phyloP scores from a whole-genome alignment of 2,888 invertebrate species.

The Rotaria macrura region DNA sequence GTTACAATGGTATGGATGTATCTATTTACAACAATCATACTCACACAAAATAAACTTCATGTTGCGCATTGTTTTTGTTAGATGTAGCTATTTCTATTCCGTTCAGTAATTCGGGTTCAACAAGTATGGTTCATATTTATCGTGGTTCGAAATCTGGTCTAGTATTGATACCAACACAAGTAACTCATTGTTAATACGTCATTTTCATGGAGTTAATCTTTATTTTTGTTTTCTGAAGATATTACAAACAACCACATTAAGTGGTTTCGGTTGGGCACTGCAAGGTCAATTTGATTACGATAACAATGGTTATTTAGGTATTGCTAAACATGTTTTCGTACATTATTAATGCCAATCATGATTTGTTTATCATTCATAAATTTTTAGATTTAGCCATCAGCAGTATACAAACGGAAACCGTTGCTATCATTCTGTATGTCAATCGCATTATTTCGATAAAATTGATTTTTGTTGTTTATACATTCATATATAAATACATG shows the following conservation, averaged over 20 bases:
- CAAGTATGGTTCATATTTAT: conserved; percentile 83
- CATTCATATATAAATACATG: too few species aligned
- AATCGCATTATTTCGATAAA: neutral
- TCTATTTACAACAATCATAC: neutral
- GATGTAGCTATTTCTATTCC: conserved; percentile 88
- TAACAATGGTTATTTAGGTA: conserved; percentile 11
- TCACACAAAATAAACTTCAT: neutral
- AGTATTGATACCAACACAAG: conserved; percentile 45
- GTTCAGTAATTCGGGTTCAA: conserved; percentile 65
- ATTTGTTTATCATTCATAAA: neutral
- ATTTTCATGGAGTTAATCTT: too few species aligned
- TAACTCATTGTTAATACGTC: too few species aligned
- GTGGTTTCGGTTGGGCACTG: conserved; percentile 3
- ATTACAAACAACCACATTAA: neutral
- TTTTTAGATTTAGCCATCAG: neutral
- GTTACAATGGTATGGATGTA: conserved; percentile 69
- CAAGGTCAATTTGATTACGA: conserved; percentile 19
- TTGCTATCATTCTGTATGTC: neutral
- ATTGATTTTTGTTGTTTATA: neutral
- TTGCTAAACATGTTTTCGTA: neutral
- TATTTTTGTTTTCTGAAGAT: neutral
- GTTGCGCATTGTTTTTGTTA: conserved; percentile 41
- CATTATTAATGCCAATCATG: neutral
- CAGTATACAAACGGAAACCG: neutral
- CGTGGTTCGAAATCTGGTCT: conserved; percentile 76